Base-by-base conservation (phyloP, 2,888 invertebrate species). In the Drosophila mercatorum region DNA sequence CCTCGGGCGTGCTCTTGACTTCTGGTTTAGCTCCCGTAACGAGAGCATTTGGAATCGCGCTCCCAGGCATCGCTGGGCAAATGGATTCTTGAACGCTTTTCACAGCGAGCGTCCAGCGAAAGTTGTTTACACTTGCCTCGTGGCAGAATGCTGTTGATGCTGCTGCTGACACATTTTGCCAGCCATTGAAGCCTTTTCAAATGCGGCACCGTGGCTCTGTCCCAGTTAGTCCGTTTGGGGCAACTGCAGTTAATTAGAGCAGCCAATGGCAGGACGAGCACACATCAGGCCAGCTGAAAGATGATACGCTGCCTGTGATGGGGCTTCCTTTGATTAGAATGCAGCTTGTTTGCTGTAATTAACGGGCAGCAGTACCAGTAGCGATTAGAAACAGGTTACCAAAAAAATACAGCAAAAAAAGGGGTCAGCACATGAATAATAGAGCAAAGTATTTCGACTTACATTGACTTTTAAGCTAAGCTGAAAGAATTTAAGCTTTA, bases 291-390 rank as follows among this genome's bases (percentile, higher is more conserved):
- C 51, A 66, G 43, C 44, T 26, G 61, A 55, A 57, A 51, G 63
- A 46, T 40, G 40, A 40, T 22, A 7, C 44, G 41, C 28, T 36
- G 36, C n/a, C 38, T 10, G 22, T 10, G 34, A 22, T 10, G 34
- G 53, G 11, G 8, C 11, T 8, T 12, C 38, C 38, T 26, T 41
- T 57, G 66, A 67, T 74, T 85, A 64, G 78, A 66, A 70, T 62
- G 71, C 65, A 79, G 71, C 77, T 76, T 89, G 88, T 87, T 90
- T 90, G 88, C 88, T 72, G 86, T 85, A 90, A 87, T 87, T 90
- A 90, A 88, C 90, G 78, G 71, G 68, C 66, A 31, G 12, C 51
- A 51, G 69, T 62, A 71, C 2, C 22, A 2, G 75, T 70, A 66
- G 76, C 80, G 88, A 81, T 90, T 89, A 71, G 74, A 63, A 77